Base-by-base conservation (phyloP, 2,113 vertebrate genomes). In the Dipodomys ordii region DNA sequence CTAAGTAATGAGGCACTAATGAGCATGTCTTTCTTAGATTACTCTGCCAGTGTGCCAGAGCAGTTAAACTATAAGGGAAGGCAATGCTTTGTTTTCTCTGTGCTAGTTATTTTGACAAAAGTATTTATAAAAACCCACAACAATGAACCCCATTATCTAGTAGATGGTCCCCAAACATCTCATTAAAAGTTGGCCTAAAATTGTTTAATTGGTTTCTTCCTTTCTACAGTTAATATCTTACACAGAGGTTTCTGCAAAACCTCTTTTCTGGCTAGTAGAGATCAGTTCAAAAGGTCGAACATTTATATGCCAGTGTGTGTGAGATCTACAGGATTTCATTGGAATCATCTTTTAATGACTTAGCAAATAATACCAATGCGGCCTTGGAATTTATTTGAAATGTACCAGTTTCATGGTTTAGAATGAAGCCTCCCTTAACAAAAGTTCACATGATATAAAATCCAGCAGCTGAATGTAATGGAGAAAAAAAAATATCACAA, bases 1-100 rank as follows among this genome's bases (percentile, higher is more conserved):
- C 83, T 95, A 95, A 97, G 96, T 97, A 98, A 98, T 97, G 96
- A 98, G 96, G 94, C 90, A 93, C 96, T 98, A 98, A 98, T 98
- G 97, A 98, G 95, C 88, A 96, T 94, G 95, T 92, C 96, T 97
- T 93, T 96, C 95, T 93, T 93, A 96, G 97, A 97, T 97, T 97
- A 95, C 94, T 94, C 96, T 94, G 93, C 78, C 94, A 97, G 95
- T 97, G 91, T 44, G 94, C 91, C 94, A 90, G 82, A 96, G 88
- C 86, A 97, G 23, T 78, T 94, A 79, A 78, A 82, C 87, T 96
- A 49, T 91, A 96, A 97, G 97, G 88, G 62, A 94, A 90, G 96
- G 92, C 73, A 87, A 62, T 91, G 28, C 0, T n/a, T 85, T 91
- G 76, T 88, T 93, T 92, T 83, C 83, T 65, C 2, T 27, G 13